phyloP scores from a whole-genome alignment of 2,888 invertebrate genomes.

The Ophion ellenae region DNA sequence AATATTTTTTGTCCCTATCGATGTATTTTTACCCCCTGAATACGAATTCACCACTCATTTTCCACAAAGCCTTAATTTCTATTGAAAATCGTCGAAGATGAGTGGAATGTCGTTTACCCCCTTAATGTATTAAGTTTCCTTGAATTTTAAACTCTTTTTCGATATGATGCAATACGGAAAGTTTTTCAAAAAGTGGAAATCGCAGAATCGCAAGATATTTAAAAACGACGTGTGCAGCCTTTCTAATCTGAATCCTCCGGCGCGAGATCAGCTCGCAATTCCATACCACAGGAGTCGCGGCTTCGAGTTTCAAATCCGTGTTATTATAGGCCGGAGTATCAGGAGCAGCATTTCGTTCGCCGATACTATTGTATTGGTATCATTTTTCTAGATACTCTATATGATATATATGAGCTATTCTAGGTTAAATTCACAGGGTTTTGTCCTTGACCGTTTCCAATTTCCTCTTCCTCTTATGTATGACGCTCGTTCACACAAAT shows the following conservation, averaged over 20 bases:
- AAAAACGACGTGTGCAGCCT: constrained; percentile 34
- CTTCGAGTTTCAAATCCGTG: constrained; percentile 60
- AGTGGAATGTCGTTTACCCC: too few relatives aligned
- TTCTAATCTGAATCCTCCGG: constrained; percentile 60
- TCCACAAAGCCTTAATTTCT: too few relatives aligned
- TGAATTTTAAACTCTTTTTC: not conserved
- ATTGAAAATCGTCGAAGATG: too few relatives aligned
- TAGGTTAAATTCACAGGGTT: not conserved
- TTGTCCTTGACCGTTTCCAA: not conserved
- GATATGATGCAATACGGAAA: not conserved
- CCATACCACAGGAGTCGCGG: constrained; percentile 43
- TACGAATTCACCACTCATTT: too few relatives aligned
- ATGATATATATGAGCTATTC: constrained; percentile 3
- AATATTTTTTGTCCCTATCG: too few relatives aligned
- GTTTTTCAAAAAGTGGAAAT: constrained; percentile 33
- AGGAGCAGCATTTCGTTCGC: constrained; percentile 54
- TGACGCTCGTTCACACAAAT: not conserved
- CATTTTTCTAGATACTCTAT: constrained; percentile 7
- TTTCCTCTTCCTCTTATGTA: not conserved
- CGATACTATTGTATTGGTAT: constrained; percentile 40
- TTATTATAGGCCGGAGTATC: constrained; percentile 44
- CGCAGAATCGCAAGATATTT: constrained; percentile 12
- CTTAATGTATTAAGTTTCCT: too few relatives aligned
- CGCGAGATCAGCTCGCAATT: constrained; percentile 42
- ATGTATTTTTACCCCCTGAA: too few relatives aligned